phyloP scores from a whole-genome alignment of 2,797 vertebrate species.

The Ceryle rudis region DNA sequence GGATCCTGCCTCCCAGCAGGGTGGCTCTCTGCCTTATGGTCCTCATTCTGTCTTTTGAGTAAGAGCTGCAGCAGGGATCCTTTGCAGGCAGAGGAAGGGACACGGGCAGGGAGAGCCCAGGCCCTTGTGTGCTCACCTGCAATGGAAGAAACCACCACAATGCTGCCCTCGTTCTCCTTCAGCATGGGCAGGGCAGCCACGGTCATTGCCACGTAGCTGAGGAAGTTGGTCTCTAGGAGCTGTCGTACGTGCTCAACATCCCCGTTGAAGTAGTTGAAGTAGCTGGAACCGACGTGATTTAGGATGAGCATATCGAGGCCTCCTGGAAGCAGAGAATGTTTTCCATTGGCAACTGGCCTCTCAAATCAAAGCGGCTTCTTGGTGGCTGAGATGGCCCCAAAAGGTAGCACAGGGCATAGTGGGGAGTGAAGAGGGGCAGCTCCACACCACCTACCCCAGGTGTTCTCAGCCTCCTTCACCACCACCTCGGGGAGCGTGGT shows the following conservation, averaged over 20 bases:
- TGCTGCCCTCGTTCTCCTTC: constrained; percentile 76
- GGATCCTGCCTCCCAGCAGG: fast-evolving
- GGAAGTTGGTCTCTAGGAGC: constrained; percentile 76
- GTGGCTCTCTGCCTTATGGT: background rate
- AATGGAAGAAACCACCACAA: constrained; percentile 72
- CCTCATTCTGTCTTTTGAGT: background rate
- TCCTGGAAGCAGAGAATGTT: constrained; percentile 50
- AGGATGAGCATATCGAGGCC: constrained; percentile 82
- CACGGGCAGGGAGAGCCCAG: background rate
- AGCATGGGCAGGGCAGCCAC: constrained; percentile 77
- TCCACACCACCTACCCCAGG: constrained; percentile 69
- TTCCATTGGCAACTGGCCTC: background rate
- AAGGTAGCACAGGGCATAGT: fast-evolving
- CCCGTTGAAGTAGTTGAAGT: constrained; percentile 42
- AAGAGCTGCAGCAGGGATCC: background rate
- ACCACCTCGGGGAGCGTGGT: constrained; percentile 58
- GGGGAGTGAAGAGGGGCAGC: background rate
- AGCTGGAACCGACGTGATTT: constrained; percentile 67
- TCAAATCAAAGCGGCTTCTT: background rate
- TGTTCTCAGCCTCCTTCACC: constrained; percentile 71
- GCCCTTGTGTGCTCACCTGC: constrained; percentile 74
- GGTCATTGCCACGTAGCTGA: constrained; percentile 78
- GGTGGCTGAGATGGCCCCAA: background rate
- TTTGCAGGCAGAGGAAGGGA: background rate
- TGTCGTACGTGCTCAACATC: constrained; percentile 35